Base-by-base conservation (phyloP, 2,113 vertebrate species). In the Cyphomyrus plagiostoma region DNA sequence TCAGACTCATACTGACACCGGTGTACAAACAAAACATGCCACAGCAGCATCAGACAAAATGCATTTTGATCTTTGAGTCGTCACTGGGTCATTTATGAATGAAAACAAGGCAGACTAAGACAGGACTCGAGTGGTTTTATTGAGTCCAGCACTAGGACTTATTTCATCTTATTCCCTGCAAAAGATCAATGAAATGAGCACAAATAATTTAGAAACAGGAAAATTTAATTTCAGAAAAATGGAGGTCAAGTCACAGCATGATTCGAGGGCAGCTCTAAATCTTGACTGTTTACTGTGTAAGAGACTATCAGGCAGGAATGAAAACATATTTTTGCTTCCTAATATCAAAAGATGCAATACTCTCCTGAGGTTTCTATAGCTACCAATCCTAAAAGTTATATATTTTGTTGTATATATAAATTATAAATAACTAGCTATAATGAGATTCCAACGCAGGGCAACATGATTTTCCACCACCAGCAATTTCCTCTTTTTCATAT, bases 151-250 rank as follows among this genome's bases (percentile, higher is more conserved):
- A 50, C 45, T 86, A 52, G 48, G 48, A 52, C 11, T 30, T 30
- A 26, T 13, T 86, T 52, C 46, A 52, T 26, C 26, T 26, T 13
- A 10, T 23, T 8, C 13, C 30, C 85, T 35, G 13, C 26, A 52
- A 46, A 86, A 52, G 48, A 86, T 52, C n/a, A 52, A 26, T 53
- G 48, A 26, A 86, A 86, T 30, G 11, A 86, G 23, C n/a, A 26
- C 26, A 52, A 15, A 86, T 49, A 48, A 86, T 86, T 86, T 50
- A 52, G 9, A 86, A 86, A 86, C 10, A 7, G 49, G 85, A 52
- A 86, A 86, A 86, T 86, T 52, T 86, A 53, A 86, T 86, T 53
- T 86, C 10, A 86, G 85, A 53, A 86, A 86, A 50, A 86, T 52
- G 85, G n/a, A 15, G 3, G 26, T 17, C 45, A 39, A 6, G 23